Conservation (phyloP, 1,140 invertebrate genomes). For the Proctacanthus coquilletti region DNA sequence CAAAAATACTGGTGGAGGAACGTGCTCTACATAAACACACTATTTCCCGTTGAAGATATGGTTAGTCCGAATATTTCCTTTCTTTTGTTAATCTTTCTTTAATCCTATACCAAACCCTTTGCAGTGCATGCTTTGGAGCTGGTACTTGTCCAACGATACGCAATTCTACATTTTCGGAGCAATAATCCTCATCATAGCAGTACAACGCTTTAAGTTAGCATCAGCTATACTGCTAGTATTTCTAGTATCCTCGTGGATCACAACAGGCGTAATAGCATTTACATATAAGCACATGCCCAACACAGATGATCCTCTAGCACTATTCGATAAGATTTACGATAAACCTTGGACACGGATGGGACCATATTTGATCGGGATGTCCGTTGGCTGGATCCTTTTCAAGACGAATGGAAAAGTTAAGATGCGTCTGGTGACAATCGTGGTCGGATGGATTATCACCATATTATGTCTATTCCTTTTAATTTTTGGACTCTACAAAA, state of each 20-base stretch:
- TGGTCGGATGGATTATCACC: constrained; percentile 51
- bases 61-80: constrained; percentile 32
- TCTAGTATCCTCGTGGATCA: constrained; percentile 57
- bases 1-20: constrained; percentile 78
- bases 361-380: constrained; percentile 69
- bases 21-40: constrained; percentile 65
- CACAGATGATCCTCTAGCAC: constrained; percentile 60
- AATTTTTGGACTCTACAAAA: constrained; percentile 59
- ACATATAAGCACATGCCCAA: constrained; percentile 63
- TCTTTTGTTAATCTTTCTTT: constrained; percentile 5
- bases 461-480: constrained; percentile 46
- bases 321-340: constrained; percentile 77
- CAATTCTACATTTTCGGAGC: constrained; percentile 70
- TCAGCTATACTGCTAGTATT: constrained; percentile 43
- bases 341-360: constrained; percentile 73
- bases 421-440: constrained; percentile 53
- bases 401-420: constrained; percentile 64
- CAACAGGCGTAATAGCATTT: constrained; percentile 63
- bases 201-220: constrained; percentile 56
- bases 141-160: constrained; percentile 75
- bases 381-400: constrained; percentile 65
- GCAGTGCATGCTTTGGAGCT: constrained; percentile 79
- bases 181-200: constrained; percentile 55
- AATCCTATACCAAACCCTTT: constrained; percentile 15
- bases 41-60: constrained; percentile 75